phyloP scores from a whole-genome alignment of 2,113 vertebrate genomes.

The Vanacampus margaritifer region DNA sequence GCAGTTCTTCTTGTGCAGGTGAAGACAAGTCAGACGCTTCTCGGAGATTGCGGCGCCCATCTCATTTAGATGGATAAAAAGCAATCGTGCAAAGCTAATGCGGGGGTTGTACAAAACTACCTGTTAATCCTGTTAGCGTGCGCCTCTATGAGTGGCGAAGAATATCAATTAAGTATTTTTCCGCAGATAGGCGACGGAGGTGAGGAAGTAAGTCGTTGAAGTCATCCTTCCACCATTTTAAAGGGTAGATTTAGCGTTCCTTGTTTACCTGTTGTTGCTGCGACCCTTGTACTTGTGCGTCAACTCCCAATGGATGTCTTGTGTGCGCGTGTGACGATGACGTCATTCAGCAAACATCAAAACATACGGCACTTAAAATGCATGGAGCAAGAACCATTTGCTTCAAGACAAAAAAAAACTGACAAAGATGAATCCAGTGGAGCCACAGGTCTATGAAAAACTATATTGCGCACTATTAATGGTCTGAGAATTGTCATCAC shows the following conservation, averaged over 20 bases:
- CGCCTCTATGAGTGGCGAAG: neutral
- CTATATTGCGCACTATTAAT: neutral
- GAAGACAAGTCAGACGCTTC: slow-evolving; percentile 49
- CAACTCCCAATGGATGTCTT: neutral
- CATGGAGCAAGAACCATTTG: neutral
- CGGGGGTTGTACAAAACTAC: slow-evolving; percentile 1
- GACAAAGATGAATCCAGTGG: neutral
- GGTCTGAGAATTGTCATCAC: neutral
- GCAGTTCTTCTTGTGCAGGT: slow-evolving; percentile 68
- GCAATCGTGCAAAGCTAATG: slow-evolving; percentile 9
- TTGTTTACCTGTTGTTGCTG: slow-evolving; percentile 13
- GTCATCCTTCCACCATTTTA: neutral
- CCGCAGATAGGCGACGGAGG: neutral
- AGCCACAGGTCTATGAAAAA: neutral
- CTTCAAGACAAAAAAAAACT: neutral
- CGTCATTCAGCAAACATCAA: neutral
- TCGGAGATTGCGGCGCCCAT: slow-evolving; percentile 20
- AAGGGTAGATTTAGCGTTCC: slow-evolving; percentile 1
- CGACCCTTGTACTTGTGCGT: neutral
- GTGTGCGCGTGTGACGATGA: neutral
- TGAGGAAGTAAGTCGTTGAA: neutral
- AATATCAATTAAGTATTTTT: slow-evolving; percentile 11
- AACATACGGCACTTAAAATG: neutral
- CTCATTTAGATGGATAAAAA: slow-evolving; percentile 18
- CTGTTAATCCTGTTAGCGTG: neutral